Evolutionary conservation across 1,140 invertebrate genomes (phyloP).

Genomic region (Olivierus martensii): DNA sequence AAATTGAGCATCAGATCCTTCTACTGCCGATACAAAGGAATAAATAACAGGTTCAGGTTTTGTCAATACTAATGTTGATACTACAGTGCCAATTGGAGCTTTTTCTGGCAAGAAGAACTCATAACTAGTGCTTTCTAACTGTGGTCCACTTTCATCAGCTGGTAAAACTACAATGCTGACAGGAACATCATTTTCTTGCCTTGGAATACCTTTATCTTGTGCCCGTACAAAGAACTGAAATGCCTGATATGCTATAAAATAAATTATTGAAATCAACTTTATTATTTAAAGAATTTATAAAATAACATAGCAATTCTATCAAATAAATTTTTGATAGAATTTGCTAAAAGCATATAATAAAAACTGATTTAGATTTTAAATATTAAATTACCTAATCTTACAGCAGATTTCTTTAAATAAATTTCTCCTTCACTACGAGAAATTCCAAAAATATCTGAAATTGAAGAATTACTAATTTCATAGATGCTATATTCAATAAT

Average conservation of each 20-base stretch:
- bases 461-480: slow-evolving; percentile 41
- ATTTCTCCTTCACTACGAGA: slow-evolving; percentile 53
- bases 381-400: no score
- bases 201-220: slow-evolving; percentile 53
- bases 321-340: no score
- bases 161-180: slow-evolving; percentile 61
- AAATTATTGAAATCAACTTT: no score
- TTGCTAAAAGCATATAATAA: no score
- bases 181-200: slow-evolving; percentile 58
- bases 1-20: slow-evolving; percentile 14
- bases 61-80: slow-evolving; percentile 27
- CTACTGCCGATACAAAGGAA: slow-evolving; percentile 14
- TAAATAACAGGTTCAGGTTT: slow-evolving; percentile 20
- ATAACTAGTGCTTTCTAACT: slow-evolving; percentile 51
- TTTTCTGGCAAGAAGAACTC: slow-evolving; percentile 68
- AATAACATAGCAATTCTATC: no score
- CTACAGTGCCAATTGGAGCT: slow-evolving; percentile 40
- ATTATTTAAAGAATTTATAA: no score
- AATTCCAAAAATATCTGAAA: slow-evolving; percentile 47
- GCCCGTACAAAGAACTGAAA: slow-evolving; percentile 83
- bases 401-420: slow-evolving; percentile 36
- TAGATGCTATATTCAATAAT: slow-evolving; percentile 57
- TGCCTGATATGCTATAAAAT: slow-evolving; percentile 58
- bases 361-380: no score
- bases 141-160: slow-evolving; percentile 48